phyloP scores from a whole-genome alignment of 1,140 invertebrate species.

The Drosophila sturtevanti region DNA sequence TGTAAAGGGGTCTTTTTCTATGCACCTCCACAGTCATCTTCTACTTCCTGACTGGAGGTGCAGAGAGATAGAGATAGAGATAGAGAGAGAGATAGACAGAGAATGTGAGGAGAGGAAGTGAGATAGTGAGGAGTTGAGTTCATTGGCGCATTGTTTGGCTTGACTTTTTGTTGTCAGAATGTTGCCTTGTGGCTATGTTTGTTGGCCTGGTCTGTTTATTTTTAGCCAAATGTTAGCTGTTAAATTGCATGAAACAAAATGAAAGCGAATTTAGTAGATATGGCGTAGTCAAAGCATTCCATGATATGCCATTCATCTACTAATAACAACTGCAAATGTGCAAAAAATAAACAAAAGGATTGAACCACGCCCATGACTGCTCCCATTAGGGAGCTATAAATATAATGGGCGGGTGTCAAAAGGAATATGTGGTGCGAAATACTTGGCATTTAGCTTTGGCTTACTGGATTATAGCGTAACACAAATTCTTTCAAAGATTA shows the following conservation, averaged over 20 bases:
- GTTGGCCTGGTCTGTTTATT: slow-evolving; percentile 67
- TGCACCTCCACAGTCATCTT: slow-evolving; percentile 1
- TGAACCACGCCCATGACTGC: slow-evolving; percentile 23
- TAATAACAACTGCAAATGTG: slow-evolving; percentile 45
- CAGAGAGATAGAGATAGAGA: background rate
- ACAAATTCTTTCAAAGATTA: slow-evolving; percentile 23
- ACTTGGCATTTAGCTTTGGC: slow-evolving; percentile 38
- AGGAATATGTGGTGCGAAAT: slow-evolving; percentile 61
- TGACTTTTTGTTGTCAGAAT: slow-evolving; percentile 73
- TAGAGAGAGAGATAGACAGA: background rate
- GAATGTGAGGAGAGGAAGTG: slow-evolving; percentile 6
- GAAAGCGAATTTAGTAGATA: slow-evolving; percentile 16
- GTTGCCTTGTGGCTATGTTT: slow-evolving; percentile 23
- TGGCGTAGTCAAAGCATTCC: slow-evolving; percentile 9
- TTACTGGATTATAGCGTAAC: slow-evolving; percentile 11
- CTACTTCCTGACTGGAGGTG: background rate
- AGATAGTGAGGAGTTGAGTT: slow-evolving; percentile 2
- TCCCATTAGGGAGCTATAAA: slow-evolving; percentile 58
- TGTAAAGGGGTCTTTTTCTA: slow-evolving; percentile 6
- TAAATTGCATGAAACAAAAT: slow-evolving; percentile 79
- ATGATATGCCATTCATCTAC: slow-evolving; percentile 12
- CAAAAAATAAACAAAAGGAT: slow-evolving; percentile 19
- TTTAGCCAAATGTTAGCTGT: slow-evolving; percentile 79
- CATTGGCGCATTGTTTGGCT: slow-evolving; percentile 68
- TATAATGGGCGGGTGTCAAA: slow-evolving; percentile 65